Evolutionary conservation across 2,888 invertebrate genomes (phyloP).

Genomic region (Drosophila conformis): DNA sequence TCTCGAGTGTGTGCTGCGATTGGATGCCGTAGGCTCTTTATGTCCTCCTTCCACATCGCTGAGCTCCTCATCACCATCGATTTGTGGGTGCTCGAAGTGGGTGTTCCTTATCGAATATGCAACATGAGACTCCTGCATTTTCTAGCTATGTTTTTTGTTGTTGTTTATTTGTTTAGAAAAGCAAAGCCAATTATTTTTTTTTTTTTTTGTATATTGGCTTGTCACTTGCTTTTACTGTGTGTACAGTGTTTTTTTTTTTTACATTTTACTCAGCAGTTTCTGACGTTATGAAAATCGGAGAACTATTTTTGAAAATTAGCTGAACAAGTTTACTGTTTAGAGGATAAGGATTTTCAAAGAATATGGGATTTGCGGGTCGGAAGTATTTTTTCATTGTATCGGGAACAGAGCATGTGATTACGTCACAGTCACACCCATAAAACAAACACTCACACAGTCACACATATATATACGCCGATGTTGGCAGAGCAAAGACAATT

Average conservation of each 20-base stretch:
- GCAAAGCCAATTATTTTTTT: not conserved
- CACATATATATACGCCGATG: not conserved
- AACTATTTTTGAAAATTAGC: not conserved
- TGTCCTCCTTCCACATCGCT: not conserved
- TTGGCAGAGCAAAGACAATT: constrained; percentile 43
- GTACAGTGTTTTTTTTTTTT: not conserved
- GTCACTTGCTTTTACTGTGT: not conserved
- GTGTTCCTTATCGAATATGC: not conserved
- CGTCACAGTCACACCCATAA: not conserved
- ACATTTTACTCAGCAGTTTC: not conserved
- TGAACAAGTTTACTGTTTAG: not conserved
- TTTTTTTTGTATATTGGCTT: not conserved
- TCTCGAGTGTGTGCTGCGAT: not conserved
- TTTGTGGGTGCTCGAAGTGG: not conserved
- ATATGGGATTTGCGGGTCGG: not conserved
- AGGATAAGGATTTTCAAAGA: not conserved
- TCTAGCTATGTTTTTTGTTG: not conserved
- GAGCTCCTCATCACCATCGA: not conserved
- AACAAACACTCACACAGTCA: not conserved
- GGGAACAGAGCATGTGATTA: constrained; percentile 1
- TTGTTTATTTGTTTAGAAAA: not conserved
- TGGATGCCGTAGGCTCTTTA: not conserved
- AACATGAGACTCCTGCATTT: not conserved
- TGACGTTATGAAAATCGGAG: not conserved
- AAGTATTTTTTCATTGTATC: not conserved